Conservation (phyloP, 2,113 vertebrate species). For the Mobula hypostoma region DNA sequence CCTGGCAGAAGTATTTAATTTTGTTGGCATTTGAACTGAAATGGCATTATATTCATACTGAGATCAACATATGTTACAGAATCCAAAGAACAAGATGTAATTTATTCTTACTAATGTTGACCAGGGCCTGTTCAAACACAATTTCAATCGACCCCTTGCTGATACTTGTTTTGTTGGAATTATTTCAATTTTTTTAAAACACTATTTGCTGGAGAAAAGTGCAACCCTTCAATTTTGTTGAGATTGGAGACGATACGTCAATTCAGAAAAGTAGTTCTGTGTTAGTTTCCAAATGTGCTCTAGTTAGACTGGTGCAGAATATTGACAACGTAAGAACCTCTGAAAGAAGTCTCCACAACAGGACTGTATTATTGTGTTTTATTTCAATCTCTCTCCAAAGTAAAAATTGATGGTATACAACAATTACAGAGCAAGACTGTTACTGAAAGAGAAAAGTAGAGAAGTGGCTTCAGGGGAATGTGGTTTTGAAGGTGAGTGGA, state of each 20-base stretch:
- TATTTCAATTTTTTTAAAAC: neutral
- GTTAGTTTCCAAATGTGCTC: neutral
- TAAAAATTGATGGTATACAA: neutral
- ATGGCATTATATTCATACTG: slow-evolving; percentile 17
- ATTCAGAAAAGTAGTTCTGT: neutral
- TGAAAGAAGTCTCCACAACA: neutral
- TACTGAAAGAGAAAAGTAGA: neutral
- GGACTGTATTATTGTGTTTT: neutral
- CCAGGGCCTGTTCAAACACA: neutral
- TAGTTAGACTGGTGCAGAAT: neutral
- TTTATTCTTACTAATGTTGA: neutral
- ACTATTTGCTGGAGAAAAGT: neutral
- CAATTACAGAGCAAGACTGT: neutral
- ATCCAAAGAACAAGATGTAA: slow-evolving; percentile 30
- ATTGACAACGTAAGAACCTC: too few relatives aligned
- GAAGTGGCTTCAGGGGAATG: neutral
- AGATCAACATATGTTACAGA: slow-evolving; percentile 21
- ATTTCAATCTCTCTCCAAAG: neutral
- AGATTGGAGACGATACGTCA: neutral
- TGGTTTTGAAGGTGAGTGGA: neutral
- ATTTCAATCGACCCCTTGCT: neutral
- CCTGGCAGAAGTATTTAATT: slow-evolving; percentile 33
- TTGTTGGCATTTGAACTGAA: slow-evolving; percentile 38
- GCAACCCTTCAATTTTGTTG: neutral
- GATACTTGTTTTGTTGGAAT: neutral